These are phyloP conservation scores for Strigamia maritima DNA, from an alignment of 2,888 invertebrate genomes.

Conservation along the genomic window DNA sequence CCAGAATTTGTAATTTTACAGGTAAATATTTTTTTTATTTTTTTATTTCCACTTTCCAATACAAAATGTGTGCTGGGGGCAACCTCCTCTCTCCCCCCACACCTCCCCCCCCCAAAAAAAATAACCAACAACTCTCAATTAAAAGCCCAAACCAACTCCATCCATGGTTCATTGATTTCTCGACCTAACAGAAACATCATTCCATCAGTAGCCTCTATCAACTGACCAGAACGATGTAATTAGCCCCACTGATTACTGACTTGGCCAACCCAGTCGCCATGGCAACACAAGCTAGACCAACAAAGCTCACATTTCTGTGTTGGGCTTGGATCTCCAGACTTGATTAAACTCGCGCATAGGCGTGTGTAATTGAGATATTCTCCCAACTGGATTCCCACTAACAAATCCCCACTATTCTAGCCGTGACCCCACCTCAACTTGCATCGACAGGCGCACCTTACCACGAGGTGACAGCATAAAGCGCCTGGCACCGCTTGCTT, in stretches of 20 bases:
- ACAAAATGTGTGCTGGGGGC: too few relatives aligned
- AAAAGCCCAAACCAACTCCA: not conserved
- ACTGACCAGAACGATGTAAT: constrained; percentile 27
- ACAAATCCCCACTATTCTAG: not conserved
- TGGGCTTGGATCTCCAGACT: not conserved
- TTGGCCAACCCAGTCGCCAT: not conserved
- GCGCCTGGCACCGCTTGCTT: not conserved
- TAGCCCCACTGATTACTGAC: constrained; percentile 16
- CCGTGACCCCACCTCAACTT: not conserved
- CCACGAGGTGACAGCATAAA: not conserved
- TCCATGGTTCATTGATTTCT: not conserved
- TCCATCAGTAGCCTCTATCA: constrained; percentile 2
- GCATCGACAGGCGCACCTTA: not conserved
- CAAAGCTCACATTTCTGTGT: not conserved
- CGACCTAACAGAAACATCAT: not conserved
- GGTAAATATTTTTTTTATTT: too few relatives aligned
- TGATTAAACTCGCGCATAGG: not conserved
- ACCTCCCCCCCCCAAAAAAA: not conserved
- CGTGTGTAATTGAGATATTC: constrained; percentile 2
- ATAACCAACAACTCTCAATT: not conserved
- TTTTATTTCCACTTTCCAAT: too few relatives aligned
- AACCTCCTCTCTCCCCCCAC: too few relatives aligned
- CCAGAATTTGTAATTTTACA: too few relatives aligned
- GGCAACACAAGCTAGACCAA: not conserved
- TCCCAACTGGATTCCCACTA: not conserved